Evolutionary conservation across 1,140 invertebrate genomes (phyloP).

Genomic region (Rhagoletis pomonella): DNA sequence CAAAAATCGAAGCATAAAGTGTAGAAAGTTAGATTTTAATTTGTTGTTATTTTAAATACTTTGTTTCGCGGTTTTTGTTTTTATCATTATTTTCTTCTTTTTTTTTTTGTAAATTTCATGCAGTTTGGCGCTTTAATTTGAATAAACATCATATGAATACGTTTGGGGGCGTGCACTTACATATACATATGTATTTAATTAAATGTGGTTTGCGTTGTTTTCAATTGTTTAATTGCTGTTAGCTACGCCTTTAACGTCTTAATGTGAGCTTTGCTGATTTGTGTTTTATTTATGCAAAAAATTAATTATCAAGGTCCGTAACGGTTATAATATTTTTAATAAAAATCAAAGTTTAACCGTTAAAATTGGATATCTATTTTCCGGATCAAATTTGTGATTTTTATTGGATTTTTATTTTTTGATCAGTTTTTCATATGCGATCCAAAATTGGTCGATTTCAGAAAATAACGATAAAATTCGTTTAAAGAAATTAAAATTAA

Average conservation of each 20-base stretch:
- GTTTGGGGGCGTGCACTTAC: not conserved
- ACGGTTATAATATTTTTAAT: not conserved
- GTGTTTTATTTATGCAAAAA: not conserved
- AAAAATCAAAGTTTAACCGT: no score
- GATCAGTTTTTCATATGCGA: no score
- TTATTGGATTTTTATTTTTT: no score
- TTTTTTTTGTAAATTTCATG: not conserved
- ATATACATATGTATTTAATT: not conserved
- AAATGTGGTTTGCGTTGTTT: not conserved
- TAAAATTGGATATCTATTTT: no score
- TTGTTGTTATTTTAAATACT: constrained; percentile 17
- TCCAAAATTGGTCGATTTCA: no score
- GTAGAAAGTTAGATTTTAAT: constrained; percentile 35
- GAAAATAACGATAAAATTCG: no score
- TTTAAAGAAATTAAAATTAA: no score
- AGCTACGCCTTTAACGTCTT: not conserved
- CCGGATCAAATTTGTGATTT: not conserved
- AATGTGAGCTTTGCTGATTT: constrained; percentile 21
- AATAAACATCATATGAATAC: not conserved
- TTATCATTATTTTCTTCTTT: not conserved
- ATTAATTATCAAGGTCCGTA: no score
- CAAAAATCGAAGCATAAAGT: constrained; percentile 40
- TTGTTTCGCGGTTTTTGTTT: not conserved
- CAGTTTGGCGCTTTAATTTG: constrained; percentile 3
- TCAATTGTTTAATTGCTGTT: not conserved